These are phyloP conservation scores for Drosophila takahashii DNA, from an alignment of 1,140 invertebrate genomes.

Conservation along the genomic window DNA sequence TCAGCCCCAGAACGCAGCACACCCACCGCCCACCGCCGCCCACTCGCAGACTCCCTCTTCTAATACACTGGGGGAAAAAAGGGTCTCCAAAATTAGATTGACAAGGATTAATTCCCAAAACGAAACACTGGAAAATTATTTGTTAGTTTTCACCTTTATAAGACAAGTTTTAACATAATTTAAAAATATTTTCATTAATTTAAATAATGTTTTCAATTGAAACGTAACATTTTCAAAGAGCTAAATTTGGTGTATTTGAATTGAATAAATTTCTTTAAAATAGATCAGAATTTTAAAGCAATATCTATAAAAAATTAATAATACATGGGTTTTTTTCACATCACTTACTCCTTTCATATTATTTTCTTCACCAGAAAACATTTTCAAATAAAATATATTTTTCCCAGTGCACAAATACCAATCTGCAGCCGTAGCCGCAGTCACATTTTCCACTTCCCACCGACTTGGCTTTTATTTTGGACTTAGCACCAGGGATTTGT, in stretches of 20 bases:
- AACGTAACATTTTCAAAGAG: too few species aligned
- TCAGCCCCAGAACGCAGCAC: slow-evolving; percentile 22
- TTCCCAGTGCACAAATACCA: slow-evolving; percentile 15
- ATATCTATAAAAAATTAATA: too few species aligned
- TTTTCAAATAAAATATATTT: neutral
- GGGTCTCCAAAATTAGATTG: neutral
- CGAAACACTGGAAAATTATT: neutral
- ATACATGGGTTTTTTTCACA: too few species aligned
- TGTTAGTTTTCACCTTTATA: neutral
- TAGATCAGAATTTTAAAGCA: too few species aligned
- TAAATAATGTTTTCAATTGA: too few species aligned
- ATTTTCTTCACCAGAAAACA: too few species aligned
- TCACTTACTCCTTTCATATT: too few species aligned
- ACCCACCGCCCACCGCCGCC: slow-evolving; percentile 11
- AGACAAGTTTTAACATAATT: too few species aligned
- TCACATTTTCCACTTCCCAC: slow-evolving; percentile 49
- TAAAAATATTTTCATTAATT: too few species aligned
- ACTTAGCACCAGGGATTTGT: slow-evolving; percentile 73
- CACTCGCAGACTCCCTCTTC: slow-evolving; percentile 8
- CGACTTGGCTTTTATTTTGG: slow-evolving; percentile 65
- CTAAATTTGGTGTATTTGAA: too few species aligned
- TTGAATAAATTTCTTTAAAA: too few species aligned
- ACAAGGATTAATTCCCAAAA: neutral
- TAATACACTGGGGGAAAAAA: slow-evolving; percentile 8
- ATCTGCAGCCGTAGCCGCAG: slow-evolving; percentile 19